Percentiles rank a stretch among this genome's conserved stretches.
phyloP scores from a whole-genome alignment of 2,113 vertebrate genomes.

The Sprattus sprattus region DNA sequence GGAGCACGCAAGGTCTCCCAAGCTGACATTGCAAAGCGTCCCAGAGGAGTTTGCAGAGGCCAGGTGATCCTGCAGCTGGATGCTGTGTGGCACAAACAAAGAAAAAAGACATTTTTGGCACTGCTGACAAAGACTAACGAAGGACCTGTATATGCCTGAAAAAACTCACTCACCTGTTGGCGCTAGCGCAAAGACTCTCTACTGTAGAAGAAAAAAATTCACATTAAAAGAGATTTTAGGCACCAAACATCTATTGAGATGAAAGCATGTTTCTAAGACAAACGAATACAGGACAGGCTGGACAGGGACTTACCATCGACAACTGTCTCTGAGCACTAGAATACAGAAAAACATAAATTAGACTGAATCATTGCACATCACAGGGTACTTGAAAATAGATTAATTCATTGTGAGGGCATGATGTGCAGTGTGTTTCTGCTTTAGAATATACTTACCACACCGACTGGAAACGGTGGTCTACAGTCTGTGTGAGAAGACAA shows the following conservation, averaged over 20 bases:
- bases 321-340: conserved; percentile 49
- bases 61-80: not conserved
- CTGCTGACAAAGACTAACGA: not conserved
- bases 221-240: not conserved
- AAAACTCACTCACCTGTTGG: conserved; percentile 34
- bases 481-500: conserved; percentile 15
- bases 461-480: not conserved
- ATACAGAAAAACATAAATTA: not conserved
- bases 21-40: conserved; percentile 42
- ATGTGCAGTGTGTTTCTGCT: too few species aligned
- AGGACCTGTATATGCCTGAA: not conserved
- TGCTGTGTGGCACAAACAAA: conserved; percentile 19
- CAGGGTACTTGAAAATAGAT: not conserved
- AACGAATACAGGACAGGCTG: not conserved
- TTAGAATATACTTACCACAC: conserved; percentile 6
- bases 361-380: not conserved
- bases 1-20: conserved; percentile 51
- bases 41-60: not conserved
- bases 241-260: not conserved
- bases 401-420: not conserved
- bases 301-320: conserved; percentile 48
- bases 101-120: not conserved
- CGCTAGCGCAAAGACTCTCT: conserved; percentile 32
- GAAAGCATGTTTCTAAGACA: not conserved
- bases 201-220: conserved; percentile 29